These are phyloP conservation scores for Actenoides lindsayi DNA, from an alignment of 2,113 vertebrate genomes.

Conservation along the genomic window DNA sequence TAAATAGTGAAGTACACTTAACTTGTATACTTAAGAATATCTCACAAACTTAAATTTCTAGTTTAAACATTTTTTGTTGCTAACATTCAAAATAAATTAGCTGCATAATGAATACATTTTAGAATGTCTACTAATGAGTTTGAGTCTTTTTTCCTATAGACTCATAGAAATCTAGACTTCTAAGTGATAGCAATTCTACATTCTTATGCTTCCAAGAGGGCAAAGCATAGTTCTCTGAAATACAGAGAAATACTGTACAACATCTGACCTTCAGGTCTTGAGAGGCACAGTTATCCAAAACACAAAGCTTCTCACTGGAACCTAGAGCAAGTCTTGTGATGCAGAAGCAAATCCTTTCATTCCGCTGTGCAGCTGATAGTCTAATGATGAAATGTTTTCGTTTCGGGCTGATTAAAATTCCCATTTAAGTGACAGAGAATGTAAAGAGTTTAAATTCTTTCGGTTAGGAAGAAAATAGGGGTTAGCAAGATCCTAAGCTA, in stretches of 20 bases:
- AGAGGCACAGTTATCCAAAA: background rate
- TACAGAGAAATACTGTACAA: background rate
- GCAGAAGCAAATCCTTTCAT: constrained; percentile 12
- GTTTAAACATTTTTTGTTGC: background rate
- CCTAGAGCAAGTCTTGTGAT: background rate
- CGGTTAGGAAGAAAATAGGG: background rate
- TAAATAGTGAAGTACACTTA: background rate
- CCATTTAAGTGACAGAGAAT: background rate
- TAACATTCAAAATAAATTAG: background rate
- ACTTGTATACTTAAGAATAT: background rate
- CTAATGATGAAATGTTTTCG: background rate
- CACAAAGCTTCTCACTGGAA: background rate
- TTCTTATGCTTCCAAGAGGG: background rate
- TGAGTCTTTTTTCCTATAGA: background rate
- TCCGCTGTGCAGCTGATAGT: background rate
- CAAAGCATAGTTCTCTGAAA: background rate
- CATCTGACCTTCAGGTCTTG: background rate
- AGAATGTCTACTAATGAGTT: background rate
- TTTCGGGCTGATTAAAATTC: background rate
- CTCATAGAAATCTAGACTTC: rapidly evolving
- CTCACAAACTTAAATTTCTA: background rate
- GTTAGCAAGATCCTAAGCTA: background rate
- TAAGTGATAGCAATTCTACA: background rate
- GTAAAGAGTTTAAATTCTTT: background rate
- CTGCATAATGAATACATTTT: background rate